Base-by-base conservation (phyloP, 2,888 invertebrate genomes). In the Melipona beecheii region DNA sequence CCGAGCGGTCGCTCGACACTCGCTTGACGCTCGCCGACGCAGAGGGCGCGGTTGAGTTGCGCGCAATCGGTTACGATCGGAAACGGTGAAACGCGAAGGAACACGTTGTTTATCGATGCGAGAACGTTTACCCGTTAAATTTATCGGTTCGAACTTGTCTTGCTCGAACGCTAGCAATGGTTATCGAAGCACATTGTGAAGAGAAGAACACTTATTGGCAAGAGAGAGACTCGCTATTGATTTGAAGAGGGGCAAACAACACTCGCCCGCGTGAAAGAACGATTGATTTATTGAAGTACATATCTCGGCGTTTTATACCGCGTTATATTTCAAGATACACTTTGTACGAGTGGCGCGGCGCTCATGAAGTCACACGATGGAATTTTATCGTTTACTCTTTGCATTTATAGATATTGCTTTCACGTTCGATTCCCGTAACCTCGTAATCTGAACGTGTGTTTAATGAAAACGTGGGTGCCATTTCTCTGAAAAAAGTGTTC, bases 241-340 rank as follows among this genome's bases (percentile, higher is more conserved):
- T 24, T 31, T 68, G 50, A 21, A 68, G 68, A 27, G 19, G 13
- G 19, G 19, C 6, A 15, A 54, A 52, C 31, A 52, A 69, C 31
- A 69, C 52, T 69, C 19, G 52, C 15, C 27, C 27, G 27, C 17
- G 21, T 31, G 69, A 21, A 69, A 52, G 69, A 54, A 54, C 68
- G 15, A 31, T 69, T 69, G 69, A 69, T 69, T 69, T 69, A 69
- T 69, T 31, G 27, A 54, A 54, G 21, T 21, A 31, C 31, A 31
- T 31, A 19, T 50, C 17, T 31, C 36, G 11, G 5, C 64, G 31
- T 68, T 50, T 50, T 27, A 50, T 27, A 27, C 27, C 15, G n/a
- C n/a, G n/a, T 65, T 68, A 17, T 50, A 68, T 50, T 24, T 11
- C 68, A 68, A 50, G 24, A 50, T 52, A 50, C 24, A 19, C 9